phyloP scores from a whole-genome alignment of 1,140 invertebrate species.

The Hylaeus anthracinus region DNA sequence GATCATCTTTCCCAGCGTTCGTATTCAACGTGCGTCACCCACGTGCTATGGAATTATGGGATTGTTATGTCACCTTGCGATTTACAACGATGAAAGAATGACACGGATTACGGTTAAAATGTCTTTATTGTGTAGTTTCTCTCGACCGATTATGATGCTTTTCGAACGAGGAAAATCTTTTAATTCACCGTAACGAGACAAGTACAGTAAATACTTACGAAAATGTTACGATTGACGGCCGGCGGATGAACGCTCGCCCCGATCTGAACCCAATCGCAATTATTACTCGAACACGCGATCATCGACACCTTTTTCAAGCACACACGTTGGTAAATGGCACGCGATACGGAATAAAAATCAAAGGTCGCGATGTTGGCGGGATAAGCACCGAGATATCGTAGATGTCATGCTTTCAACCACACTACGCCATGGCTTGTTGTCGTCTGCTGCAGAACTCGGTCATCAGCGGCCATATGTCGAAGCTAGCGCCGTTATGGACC shows the following conservation, averaged over 20 bases:
- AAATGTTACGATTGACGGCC: conserved; percentile 15
- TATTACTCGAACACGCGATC: background rate
- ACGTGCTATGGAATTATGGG: conserved; percentile 42
- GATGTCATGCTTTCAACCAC: conserved; percentile 1
- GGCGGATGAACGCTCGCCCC: background rate
- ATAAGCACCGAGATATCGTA: background rate
- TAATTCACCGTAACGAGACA: background rate
- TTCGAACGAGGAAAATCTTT: background rate
- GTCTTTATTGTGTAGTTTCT: background rate
- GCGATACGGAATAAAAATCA: background rate
- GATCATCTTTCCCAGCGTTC: background rate
- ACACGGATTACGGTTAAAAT: background rate
- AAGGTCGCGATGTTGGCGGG: background rate
- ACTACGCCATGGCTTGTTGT: conserved; percentile 15
- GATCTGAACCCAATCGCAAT: background rate
- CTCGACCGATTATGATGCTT: background rate
- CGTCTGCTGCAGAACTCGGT: conserved; percentile 31
- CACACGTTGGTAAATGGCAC: background rate
- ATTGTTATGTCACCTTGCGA: conserved; percentile 24
- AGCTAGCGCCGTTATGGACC: conserved; percentile 5
- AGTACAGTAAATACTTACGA: conserved; percentile 31
- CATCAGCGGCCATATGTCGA: conserved; percentile 13
- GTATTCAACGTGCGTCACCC: conserved; percentile 8
- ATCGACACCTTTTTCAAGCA: background rate
- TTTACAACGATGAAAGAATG: background rate